These are phyloP conservation scores for Enteromius paludinosus DNA, from an alignment of 2,797 vertebrate genomes.

Conservation along the genomic window DNA sequence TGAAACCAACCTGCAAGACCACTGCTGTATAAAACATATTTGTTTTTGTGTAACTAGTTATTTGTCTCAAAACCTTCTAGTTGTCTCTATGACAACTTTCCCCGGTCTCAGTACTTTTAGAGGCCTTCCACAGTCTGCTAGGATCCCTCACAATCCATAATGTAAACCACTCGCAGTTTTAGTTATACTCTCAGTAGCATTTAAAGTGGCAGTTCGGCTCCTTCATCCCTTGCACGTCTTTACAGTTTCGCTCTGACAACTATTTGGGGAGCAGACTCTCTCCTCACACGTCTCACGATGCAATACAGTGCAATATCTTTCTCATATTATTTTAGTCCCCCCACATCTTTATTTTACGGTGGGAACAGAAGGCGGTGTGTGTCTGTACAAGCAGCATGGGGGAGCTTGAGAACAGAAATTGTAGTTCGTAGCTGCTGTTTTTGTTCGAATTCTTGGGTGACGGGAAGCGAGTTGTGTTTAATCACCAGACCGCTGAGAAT, in stretches of 20 bases:
- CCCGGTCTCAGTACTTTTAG: not conserved
- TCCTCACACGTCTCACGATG: constrained; percentile 8
- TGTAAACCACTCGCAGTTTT: constrained; percentile 18
- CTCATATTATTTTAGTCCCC: constrained; percentile 16
- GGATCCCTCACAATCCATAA: not conserved
- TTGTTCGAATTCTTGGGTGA: not conserved
- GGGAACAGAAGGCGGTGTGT: constrained; percentile 16
- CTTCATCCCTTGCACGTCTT: constrained; percentile 5
- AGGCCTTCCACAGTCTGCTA: not conserved
- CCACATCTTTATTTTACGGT: constrained; percentile 37
- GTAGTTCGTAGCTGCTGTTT: not conserved
- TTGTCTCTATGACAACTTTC: not conserved
- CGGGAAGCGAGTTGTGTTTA: constrained; percentile 27
- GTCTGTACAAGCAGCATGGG: constrained; percentile 12
- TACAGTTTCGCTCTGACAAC: constrained; percentile 18
- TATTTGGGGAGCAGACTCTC: constrained; percentile 25
- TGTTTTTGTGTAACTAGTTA: not conserved
- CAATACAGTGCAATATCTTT: constrained; percentile 40
- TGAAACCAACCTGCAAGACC: not conserved
- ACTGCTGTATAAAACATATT: not conserved
- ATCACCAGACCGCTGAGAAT: constrained; percentile 21
- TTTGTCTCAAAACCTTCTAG: not conserved
- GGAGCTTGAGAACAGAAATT: constrained; percentile 4
- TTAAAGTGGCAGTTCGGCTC: constrained; percentile 20
- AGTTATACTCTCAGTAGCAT: constrained; percentile 26